Evolutionary conservation across 2,888 invertebrate species (phyloP), one percentile per base, ranked within the genome.

Genomic region (Vandiemenella viatica): DNA sequence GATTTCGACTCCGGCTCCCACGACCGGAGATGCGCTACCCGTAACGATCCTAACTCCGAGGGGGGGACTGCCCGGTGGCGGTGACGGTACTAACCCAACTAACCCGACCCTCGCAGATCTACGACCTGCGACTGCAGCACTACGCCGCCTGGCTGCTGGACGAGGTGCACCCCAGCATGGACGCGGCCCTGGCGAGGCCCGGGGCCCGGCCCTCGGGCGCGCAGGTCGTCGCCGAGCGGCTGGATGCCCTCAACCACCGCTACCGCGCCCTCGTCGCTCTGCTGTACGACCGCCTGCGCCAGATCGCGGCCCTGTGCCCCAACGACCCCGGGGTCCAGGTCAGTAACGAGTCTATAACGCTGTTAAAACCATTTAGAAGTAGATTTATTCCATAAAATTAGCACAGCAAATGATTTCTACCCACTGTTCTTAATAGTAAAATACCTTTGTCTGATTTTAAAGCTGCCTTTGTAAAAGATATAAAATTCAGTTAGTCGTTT

Each of bases 141-240:
- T 93, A 85, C 74, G 76, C 80, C 55, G 88, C 88, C 61, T 77
- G 78, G 69, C 74, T 91, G 56, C 78, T 91, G 65, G 82, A 81
- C 61, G 86, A 87, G 60, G 75, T 82, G 46, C 87, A 86, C 61
- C 87, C 87, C 3, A 85, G 84, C 50, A 65, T 86, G 63, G 87
- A 87, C 69, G 77, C 71, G 51, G 69, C 60, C 55, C 59, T 62
- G 46, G 59, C 60, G 46, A 45, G 38, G n/a, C 37, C 32, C 22
- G 44, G 26, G 22, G 46, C 43, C 5, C 18, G 37, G 20, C 32
- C 18, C 51, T 60, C 65, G 18, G 83, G 87, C 1, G 81, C 84
- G n/a, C 88, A 89, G 54, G 67, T 73, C 26, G 80, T 90, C 21
- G 80, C 80, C 37, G 72, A 74, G 54, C 83, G 90, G 58, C 70